Evolutionary conservation across 2,888 invertebrate species (phyloP).

Genomic region (Drosophila paranaensis): DNA sequence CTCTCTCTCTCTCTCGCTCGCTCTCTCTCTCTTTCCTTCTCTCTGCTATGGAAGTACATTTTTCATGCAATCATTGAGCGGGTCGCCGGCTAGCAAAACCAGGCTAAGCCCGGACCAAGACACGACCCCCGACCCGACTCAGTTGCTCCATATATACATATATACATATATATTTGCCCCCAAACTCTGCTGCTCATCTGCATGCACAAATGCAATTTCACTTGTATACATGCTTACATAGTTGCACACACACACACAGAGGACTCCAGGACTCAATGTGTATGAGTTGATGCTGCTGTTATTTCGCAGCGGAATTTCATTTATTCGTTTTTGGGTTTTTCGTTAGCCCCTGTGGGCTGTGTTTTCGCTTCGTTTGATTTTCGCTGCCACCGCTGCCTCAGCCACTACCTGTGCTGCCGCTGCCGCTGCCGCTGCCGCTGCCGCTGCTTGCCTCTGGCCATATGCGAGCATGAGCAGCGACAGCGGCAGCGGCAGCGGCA

Average conservation of each 20-base stretch:
- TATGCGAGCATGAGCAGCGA: background rate
- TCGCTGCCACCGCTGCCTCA: slow-evolving; percentile 38
- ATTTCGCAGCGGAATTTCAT: slow-evolving; percentile 63
- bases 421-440: background rate
- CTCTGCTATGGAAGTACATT: slow-evolving; percentile 49
- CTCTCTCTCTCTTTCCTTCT: background rate
- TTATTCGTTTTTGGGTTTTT: slow-evolving; percentile 63
- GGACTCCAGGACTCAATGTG: slow-evolving; percentile 10
- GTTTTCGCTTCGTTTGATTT: slow-evolving; percentile 58
- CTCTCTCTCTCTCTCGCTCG: background rate
- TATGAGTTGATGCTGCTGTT: slow-evolving; percentile 30
- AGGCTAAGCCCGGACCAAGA: slow-evolving; percentile 6
- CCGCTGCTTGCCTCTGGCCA: slow-evolving; percentile 1
- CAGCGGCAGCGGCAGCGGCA: slow-evolving; percentile 3
- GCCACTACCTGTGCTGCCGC: background rate
- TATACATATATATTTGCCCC: background rate
- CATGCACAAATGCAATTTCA: slow-evolving; percentile 70
- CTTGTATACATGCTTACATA: slow-evolving; percentile 51
- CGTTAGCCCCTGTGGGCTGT: slow-evolving; percentile 44
- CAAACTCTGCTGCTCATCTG: slow-evolving; percentile 45
- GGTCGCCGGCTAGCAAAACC: background rate
- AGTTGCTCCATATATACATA: background rate
- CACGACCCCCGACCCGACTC: background rate
- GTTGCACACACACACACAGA: slow-evolving; percentile 13
- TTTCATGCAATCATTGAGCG: slow-evolving; percentile 55